A percentile compares a stretch with the other conserved stretches of the same genome.
Conservation (phyloP, 2,888 invertebrate species). For the Apotomis betuletana region DNA sequence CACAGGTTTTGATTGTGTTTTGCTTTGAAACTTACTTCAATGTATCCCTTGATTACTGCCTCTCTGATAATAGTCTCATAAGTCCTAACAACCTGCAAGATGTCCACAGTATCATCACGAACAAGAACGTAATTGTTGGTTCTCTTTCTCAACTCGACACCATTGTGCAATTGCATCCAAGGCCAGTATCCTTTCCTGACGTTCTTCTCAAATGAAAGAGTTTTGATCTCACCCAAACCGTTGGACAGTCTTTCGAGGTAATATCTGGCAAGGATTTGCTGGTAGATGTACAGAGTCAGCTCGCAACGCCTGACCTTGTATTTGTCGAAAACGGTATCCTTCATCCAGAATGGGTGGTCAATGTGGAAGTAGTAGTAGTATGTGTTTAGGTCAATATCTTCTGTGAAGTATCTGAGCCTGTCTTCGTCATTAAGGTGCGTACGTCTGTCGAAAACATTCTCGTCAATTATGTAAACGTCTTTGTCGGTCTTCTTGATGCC, state of each 20-base stretch:
- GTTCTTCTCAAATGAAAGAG: slow-evolving; percentile 75
- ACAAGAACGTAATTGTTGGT: slow-evolving; percentile 70
- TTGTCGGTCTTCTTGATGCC: slow-evolving; percentile 79
- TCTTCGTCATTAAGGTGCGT: slow-evolving; percentile 81
- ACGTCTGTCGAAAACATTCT: slow-evolving; percentile 85
- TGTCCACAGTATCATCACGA: slow-evolving; percentile 60
- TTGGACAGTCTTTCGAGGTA: slow-evolving; percentile 81
- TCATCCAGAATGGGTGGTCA: slow-evolving; percentile 86
- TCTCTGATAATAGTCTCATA: slow-evolving; percentile 83
- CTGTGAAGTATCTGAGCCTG: slow-evolving; percentile 85
- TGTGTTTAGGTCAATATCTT: slow-evolving; percentile 86
- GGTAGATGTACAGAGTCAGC: slow-evolving; percentile 84
- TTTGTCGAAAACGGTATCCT: slow-evolving; percentile 69
- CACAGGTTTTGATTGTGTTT: neutral
- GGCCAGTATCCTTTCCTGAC: slow-evolving; percentile 83
- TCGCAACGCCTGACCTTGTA: slow-evolving; percentile 76
- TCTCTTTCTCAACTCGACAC: slow-evolving; percentile 80
- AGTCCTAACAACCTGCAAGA: slow-evolving; percentile 62
- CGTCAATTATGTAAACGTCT: slow-evolving; percentile 84
- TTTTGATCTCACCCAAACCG: slow-evolving; percentile 71
- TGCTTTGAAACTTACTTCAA: slow-evolving; percentile 62
- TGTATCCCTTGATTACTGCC: slow-evolving; percentile 82
- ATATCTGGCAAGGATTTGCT: slow-evolving; percentile 86
- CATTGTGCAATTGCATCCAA: slow-evolving; percentile 80
- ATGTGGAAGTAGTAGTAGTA: slow-evolving; percentile 85